These are phyloP conservation scores for Brachypalpus laphriformis DNA, from an alignment of 2,888 invertebrate genomes.

Conservation along the genomic window DNA sequence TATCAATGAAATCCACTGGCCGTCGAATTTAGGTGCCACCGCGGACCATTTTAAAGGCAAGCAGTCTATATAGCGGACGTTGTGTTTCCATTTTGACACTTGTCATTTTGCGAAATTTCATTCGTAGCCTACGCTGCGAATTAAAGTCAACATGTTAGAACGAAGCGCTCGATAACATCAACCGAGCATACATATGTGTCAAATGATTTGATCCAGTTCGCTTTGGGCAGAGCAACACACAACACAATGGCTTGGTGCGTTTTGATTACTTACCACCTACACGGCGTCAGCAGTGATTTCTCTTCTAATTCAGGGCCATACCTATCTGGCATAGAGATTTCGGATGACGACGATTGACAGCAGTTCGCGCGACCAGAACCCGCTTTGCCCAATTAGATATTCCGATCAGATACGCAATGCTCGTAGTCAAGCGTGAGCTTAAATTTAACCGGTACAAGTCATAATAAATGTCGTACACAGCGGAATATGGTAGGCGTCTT, in stretches of 20 bases:
- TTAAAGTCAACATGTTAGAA: slow-evolving; percentile 31
- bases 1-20: slow-evolving; percentile 40
- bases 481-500: slow-evolving; percentile 45
- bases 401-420: slow-evolving; percentile 50
- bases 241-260: slow-evolving; percentile 6
- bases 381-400: slow-evolving; percentile 41
- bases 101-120: slow-evolving; percentile 23
- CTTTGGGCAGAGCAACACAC: background rate
- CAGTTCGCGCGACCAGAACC: slow-evolving; percentile 11
- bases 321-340: slow-evolving; percentile 2
- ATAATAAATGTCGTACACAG: slow-evolving; percentile 61
- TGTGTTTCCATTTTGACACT: slow-evolving; percentile 42
- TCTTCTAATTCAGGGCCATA: slow-evolving; percentile 42
- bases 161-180: slow-evolving; percentile 33
- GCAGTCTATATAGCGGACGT: slow-evolving; percentile 12
- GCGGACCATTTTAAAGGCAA: background rate
- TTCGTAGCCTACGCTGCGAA: slow-evolving; percentile 1
- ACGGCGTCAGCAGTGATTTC: slow-evolving; percentile 24
- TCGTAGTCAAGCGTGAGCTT: slow-evolving; percentile 63
- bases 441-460: slow-evolving; percentile 67
- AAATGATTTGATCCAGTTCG: slow-evolving; percentile 62
- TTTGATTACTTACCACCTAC: slow-evolving; percentile 33
- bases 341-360: slow-evolving; percentile 32
- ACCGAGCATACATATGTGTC: slow-evolving; percentile 52
- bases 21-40: slow-evolving; percentile 49